A percentile compares a stretch with the other conserved stretches of the same genome.
These are phyloP conservation scores for Zapornia atra DNA, from an alignment of 2,113 vertebrate genomes.

Conservation along the genomic window DNA sequence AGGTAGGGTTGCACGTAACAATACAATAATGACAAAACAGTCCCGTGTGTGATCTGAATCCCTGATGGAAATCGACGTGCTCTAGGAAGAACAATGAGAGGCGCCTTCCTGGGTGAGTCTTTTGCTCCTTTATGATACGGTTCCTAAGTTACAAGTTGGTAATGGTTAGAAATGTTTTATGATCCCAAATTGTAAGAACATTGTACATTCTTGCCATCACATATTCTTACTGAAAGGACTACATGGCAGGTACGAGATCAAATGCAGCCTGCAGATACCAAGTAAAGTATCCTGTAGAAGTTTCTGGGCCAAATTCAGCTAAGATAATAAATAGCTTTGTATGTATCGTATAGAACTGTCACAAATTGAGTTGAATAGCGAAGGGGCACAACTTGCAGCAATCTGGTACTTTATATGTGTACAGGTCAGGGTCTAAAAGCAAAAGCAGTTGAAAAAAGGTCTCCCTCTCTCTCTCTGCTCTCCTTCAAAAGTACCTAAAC, in stretches of 20 bases:
- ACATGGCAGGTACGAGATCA: background rate
- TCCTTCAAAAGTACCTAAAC: background rate
- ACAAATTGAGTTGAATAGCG: background rate
- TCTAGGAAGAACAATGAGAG: background rate
- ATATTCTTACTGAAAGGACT: background rate
- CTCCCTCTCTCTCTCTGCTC: background rate
- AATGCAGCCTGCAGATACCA: background rate
- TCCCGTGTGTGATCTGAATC: background rate
- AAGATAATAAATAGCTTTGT: background rate
- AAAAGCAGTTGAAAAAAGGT: background rate
- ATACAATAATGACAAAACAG: background rate
- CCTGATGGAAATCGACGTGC: background rate
- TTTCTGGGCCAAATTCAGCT: background rate
- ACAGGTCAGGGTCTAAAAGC: background rate
- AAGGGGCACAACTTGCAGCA: background rate
- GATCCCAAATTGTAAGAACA: background rate
- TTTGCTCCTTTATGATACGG: fast-evolving
- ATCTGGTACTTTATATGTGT: background rate
- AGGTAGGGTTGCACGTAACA: background rate
- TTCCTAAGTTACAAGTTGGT: background rate
- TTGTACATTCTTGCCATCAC: background rate
- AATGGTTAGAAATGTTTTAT: background rate
- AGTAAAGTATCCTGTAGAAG: background rate
- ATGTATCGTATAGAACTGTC: background rate
- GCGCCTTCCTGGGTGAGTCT: background rate